Evolutionary conservation across 2,113 vertebrate species (phyloP).

Genomic region (Bufo gargarizans): DNA sequence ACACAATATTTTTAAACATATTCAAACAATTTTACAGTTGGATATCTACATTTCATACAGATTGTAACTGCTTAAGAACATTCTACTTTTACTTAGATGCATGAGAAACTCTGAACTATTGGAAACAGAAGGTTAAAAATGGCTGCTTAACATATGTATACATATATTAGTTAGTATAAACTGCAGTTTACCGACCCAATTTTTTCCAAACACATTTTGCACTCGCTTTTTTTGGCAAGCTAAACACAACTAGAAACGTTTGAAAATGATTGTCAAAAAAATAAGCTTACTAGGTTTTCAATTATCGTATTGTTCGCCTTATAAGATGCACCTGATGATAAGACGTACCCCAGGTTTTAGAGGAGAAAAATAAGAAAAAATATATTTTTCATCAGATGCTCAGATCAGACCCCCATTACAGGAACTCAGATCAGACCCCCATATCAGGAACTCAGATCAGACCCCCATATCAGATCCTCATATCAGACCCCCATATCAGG

Average conservation of each 20-base stretch:
- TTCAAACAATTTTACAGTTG: conserved; percentile 18
- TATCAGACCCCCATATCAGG: too few species aligned
- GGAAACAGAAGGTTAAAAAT: not conserved
- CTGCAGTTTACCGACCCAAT: not conserved
- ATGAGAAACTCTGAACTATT: not conserved
- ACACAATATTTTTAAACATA: conserved; percentile 30
- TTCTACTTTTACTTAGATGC: not conserved
- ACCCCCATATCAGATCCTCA: too few species aligned
- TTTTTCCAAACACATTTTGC: not conserved
- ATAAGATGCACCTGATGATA: too few species aligned
- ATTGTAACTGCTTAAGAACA: not conserved
- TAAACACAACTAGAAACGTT: not conserved
- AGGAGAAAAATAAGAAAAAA: too few species aligned
- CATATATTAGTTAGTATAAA: not conserved
- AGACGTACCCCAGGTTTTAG: too few species aligned
- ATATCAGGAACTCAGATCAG: too few species aligned
- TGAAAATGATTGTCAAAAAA: not conserved
- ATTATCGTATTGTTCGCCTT: not conserved
- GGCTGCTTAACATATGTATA: not conserved
- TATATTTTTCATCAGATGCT: too few species aligned
- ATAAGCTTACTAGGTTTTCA: not conserved
- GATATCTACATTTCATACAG: conserved; percentile 19
- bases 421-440: too few species aligned
- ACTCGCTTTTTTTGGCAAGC: not conserved
- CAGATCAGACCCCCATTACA: too few species aligned